phyloP scores from a whole-genome alignment of 2,797 vertebrate genomes.

The Syngnathus acus region DNA sequence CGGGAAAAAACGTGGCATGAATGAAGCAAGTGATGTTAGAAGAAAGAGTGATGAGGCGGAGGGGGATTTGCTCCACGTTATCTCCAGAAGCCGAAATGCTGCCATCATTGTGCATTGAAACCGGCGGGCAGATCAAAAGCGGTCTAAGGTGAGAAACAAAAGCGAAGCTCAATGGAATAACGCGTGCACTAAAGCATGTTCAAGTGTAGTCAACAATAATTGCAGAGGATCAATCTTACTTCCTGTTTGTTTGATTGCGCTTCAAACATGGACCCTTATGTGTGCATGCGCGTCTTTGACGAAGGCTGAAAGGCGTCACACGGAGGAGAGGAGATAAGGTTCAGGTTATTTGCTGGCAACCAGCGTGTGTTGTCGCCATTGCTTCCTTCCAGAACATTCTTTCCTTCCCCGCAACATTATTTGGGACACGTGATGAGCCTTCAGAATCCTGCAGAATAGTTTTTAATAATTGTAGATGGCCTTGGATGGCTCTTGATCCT shows the following conservation, averaged over 20 bases:
- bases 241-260: background rate
- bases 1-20: background rate
- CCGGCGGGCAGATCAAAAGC: background rate
- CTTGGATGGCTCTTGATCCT: background rate
- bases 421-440: no score
- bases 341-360: slow-evolving; percentile 2
- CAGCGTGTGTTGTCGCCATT: background rate
- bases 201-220: background rate
- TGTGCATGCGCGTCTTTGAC: no score
- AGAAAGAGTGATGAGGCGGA: background rate
- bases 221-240: background rate
- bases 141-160: background rate
- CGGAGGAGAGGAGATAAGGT: background rate
- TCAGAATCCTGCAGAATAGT: background rate
- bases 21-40: background rate
- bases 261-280: background rate
- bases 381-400: no score
- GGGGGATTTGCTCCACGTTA: background rate
- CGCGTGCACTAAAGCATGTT: background rate
- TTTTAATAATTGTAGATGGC: background rate
- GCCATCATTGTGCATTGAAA: background rate
- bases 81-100: background rate
- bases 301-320: background rate
- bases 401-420: no score
- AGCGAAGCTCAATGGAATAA: background rate